Base-by-base conservation (phyloP, 2,888 invertebrate species). In the Ormyrus rosae region DNA sequence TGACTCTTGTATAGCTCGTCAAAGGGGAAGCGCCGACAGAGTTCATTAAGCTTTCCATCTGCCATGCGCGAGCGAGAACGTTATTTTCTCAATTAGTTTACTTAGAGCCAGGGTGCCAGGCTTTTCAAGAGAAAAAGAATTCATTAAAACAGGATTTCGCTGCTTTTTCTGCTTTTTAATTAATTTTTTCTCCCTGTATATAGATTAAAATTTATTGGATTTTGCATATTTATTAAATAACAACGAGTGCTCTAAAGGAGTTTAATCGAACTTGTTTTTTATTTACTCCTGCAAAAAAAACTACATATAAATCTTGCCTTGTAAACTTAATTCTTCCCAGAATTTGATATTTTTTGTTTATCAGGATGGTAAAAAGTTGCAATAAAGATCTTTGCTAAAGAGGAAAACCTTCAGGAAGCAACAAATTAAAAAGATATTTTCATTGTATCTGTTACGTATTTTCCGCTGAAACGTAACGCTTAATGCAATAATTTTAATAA, bases 31-130 rank as follows among this genome's bases (percentile, higher is more conserved):
- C 10, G n/a, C 1, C n/a, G 53, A 10, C 11, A 13, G 65, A 65
- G 65, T 67, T 67, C 65, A 19, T 67, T 67, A 51, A 53, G 65
- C 48, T 51, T 51, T 51, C 61, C 11, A 10, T 63, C 45, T 10
- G 61, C 61, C 19, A 10, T 45, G 45, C 34, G 11, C 45, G 45
- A 60, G 19, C 45, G 10, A 63, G 45, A 46, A 63, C 10, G 61
- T 4, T 46, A 46, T 19, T 19, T 19, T 19, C 19, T 19, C 19
- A 19, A 11, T 58, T 58, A 6, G n/a, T 11, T 58, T n/a, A 58
- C n/a, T 60, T 60, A 19, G 9, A 6, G 60, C 60, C 6, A 9
- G 19, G 19, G 19, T 1, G 7, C 34, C 7, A 9, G 60, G 56
- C 10, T 56, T 64, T 64, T 46, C 13, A 6, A 45, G 64, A 0